Conservation (phyloP, 2,888 invertebrate genomes). For the Sarcophaga rosellei region DNA sequence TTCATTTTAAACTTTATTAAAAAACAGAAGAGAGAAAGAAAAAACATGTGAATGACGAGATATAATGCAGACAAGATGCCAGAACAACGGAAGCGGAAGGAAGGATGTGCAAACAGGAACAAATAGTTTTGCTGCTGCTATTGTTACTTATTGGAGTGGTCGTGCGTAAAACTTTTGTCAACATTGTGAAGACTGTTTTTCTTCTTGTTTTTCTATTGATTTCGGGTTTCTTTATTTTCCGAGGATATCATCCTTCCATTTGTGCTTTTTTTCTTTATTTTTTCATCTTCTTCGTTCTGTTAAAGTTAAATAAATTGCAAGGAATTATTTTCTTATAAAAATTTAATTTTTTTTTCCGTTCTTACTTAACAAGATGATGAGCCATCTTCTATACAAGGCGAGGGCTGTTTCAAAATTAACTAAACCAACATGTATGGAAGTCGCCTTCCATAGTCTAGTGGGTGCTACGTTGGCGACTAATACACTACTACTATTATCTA, state of each 20-base stretch:
- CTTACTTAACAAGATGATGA: not conserved
- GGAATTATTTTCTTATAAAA: not conserved
- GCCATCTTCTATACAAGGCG: not conserved
- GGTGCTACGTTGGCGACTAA: too few species aligned
- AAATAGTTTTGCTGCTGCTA: slow-evolving; percentile 41
- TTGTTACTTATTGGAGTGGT: slow-evolving; percentile 8
- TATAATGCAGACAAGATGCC: slow-evolving; percentile 22
- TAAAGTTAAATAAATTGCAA: not conserved
- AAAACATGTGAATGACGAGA: too few species aligned
- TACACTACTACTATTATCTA: too few species aligned
- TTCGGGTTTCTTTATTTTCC: not conserved
- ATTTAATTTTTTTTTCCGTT: not conserved
- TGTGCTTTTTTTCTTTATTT: not conserved
- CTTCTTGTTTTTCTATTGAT: not conserved
- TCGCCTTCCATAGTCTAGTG: too few species aligned
- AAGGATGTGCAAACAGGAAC: slow-evolving; percentile 28
- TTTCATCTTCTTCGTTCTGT: not conserved
- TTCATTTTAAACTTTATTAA: not conserved
- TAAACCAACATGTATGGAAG: too few species aligned
- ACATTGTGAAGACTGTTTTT: slow-evolving; percentile 22
- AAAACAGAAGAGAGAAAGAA: not conserved
- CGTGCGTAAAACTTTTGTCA: slow-evolving; percentile 43
- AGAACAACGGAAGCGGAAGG: slow-evolving; percentile 30
- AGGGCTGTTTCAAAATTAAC: too few species aligned
- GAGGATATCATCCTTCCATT: not conserved